Evolutionary conservation across 2,888 invertebrate species (phyloP), one percentile per base, ranked within the genome.

Genomic region (Drosophila ezoana): DNA sequence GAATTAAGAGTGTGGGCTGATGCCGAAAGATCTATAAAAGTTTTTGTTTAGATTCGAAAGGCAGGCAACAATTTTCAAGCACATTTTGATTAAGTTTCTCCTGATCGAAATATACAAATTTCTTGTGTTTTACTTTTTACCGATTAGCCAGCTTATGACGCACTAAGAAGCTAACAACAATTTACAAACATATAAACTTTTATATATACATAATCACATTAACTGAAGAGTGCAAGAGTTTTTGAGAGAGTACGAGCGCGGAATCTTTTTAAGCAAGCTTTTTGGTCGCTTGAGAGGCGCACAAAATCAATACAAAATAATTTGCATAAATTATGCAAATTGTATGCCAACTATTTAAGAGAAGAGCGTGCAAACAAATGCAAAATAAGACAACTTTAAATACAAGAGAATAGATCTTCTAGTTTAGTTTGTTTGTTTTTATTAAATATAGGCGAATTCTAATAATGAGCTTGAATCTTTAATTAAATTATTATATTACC

Each of bases 281-380:
- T 61, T 61, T 61, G 52, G 16, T 16, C 45, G 61, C 63, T 63
- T 56, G 18, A 62, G 44, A 23, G 6, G 59, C 63, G 32, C 51
- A 59, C 59, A 61, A 61, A 53, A 48, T 51, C 14, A 59, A 48
- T 35, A 47, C n/a, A 41, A 58, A 23, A 40, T 28, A 35, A 45
- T 79, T 48, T 66, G 54, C 63, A 72, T 79, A 56, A 82, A 77
- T 77, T 83, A 79, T 82, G 76, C 69, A 77, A 83, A 82, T 81
- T 57, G 43, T 45, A 33, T 20, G 43, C 43, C 16, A 64, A 61
- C 63, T 65, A 54, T 72, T 62, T 68, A 41, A 62, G 38, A 66
- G 37, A 53, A 53, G 44, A 35, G 38, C 14, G n/a, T 4, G 20
- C 44, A 5, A 63, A 37, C 49, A 51, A 52, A 37, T 48, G 38